phyloP scores from a whole-genome alignment of 2,113 vertebrate species.

The Todiramphus chloris region DNA sequence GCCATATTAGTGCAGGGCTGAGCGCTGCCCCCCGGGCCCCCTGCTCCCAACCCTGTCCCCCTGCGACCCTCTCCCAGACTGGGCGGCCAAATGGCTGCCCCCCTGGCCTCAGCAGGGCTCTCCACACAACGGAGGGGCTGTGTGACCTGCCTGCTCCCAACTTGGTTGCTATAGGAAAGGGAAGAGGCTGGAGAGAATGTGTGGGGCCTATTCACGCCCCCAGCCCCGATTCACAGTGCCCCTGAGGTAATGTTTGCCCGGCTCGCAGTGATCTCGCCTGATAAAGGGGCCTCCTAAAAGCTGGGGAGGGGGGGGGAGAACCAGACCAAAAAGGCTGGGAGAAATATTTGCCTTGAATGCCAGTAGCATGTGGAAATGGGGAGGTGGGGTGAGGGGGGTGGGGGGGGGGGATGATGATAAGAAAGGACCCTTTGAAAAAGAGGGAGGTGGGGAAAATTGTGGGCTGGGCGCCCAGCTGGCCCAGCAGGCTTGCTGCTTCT shows the following conservation, averaged over 20 bases:
- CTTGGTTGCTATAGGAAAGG: slow-evolving; percentile 74
- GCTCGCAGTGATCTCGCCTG: slow-evolving; percentile 35
- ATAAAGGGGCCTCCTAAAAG: slow-evolving; percentile 65
- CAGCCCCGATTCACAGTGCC: slow-evolving; percentile 51
- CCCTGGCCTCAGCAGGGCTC: background rate
- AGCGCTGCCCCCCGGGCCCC: background rate
- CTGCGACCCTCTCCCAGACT: background rate
- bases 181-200: slow-evolving; percentile 65
- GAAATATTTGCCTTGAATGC: slow-evolving; percentile 70
- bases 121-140: slow-evolving; percentile 63
- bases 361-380: slow-evolving; percentile 33
- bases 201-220: slow-evolving; percentile 66
- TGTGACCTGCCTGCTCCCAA: slow-evolving; percentile 64
- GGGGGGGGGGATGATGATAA: background rate
- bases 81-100: background rate
- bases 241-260: slow-evolving; percentile 73
- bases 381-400: background rate
- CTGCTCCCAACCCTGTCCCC: background rate
- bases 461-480: fast-evolving
- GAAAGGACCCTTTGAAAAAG: slow-evolving; percentile 62
- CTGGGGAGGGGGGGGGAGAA: background rate
- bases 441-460: background rate
- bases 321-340: slow-evolving; percentile 49
- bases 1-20: background rate
- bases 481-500: background rate